Conservation (phyloP, 2,888 invertebrate species). For the Agrochola litura region DNA sequence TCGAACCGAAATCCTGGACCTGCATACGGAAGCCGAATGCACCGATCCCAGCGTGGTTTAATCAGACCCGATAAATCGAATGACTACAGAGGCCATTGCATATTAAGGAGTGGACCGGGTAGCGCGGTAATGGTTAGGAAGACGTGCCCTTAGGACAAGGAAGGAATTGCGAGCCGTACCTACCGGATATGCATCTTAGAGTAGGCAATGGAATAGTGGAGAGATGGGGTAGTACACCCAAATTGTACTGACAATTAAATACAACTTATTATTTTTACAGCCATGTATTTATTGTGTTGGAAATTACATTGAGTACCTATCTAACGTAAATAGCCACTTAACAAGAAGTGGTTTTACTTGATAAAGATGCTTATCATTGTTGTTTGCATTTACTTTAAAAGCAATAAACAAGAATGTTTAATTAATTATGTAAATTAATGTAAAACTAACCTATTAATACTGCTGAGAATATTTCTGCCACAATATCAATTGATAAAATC, state of each 20-base stretch:
- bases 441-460: neutral
- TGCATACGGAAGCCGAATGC: neutral
- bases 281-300: neutral
- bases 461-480: neutral
- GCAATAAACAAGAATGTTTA: conserved; percentile 4
- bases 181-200: too few relatives aligned
- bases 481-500: neutral
- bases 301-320: neutral
- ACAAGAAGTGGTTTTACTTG: conserved; percentile 6
- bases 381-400: conserved; percentile 21
- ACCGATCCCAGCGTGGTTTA: too few relatives aligned
- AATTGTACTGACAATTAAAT: neutral
- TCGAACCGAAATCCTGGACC: neutral
- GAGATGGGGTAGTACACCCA: too few relatives aligned
- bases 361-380: conserved; percentile 24
- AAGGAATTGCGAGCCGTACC: too few relatives aligned
- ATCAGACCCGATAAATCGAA: too few relatives aligned
- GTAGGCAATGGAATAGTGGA: too few relatives aligned
- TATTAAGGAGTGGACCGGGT: too few relatives aligned
- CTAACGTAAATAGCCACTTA: conserved; percentile 1
- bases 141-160: too few relatives aligned
- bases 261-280: neutral
- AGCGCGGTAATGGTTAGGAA: too few relatives aligned
- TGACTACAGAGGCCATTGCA: too few relatives aligned
- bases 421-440: conserved; percentile 10